Base-by-base conservation (phyloP, 2,888 invertebrate species). In the Macropis europaea region DNA sequence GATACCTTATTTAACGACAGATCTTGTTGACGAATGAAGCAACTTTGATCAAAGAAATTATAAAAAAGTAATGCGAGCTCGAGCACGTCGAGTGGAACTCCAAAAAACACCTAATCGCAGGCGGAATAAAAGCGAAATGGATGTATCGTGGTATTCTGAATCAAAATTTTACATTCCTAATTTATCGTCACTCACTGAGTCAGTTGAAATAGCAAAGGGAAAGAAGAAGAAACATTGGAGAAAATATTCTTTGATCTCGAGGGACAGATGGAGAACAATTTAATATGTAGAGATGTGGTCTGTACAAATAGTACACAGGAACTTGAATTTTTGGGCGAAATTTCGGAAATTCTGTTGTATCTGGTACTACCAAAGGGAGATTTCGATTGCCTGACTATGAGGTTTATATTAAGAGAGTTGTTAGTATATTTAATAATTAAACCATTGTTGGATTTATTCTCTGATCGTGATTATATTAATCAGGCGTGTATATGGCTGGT, bases 401-500 rank as follows among this genome's bases (percentile, higher is more conserved):
- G 97, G 82, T 93, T 94, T 87, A 92, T 97, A 54, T 90, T 95
- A 24, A 92, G 95, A 85, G 96, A 96, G 83, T 90, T 97, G 53
- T 92, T 97, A 69, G 93, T 95, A 19, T 94, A 95, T 85, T 93
- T 95, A 54, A 91, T 94, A 43, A 92, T 97, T 60, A 90, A 93
- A 57, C 96, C 96, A 0, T 90, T 95, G 34, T 91, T 97, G 48
- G 92, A 94, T 85, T 90, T 95, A 77, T 89, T 96, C 69, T 95
- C 96, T 42, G 97, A 97, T 91, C 97, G 98, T 53, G 97, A 97
- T 92, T 97, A 95, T 88, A 95, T 98, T 80, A 98, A 98, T 91
- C 95, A 97, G 90, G 93, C 94, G 73, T 95, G 97, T 86, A 93
- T 97, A 85, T 96, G 95, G 95, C 93, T 95, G 92, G 97, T 97